These are phyloP conservation scores for Parapsyche elsis DNA, from an alignment of 1,140 invertebrate species.

Conservation along the genomic window DNA sequence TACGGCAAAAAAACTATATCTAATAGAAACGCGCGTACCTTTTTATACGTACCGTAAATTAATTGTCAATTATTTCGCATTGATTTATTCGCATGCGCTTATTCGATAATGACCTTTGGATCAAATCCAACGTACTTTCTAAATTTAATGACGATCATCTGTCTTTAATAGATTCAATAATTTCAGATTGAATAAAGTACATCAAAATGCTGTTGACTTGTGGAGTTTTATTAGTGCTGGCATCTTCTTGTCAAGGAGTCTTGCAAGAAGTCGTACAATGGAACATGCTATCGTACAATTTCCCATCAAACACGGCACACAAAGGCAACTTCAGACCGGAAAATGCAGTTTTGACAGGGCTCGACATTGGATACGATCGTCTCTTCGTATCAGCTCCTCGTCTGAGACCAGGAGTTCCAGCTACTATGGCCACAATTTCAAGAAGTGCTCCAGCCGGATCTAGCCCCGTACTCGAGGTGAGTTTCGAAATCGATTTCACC, in stretches of 20 bases:
- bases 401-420: slow-evolving; percentile 76
- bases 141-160: too few species aligned
- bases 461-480: slow-evolving; percentile 73
- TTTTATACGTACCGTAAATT: too few species aligned
- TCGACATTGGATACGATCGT: slow-evolving; percentile 76
- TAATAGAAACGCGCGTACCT: too few species aligned
- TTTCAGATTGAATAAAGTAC: neutral
- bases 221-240: neutral
- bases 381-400: slow-evolving; percentile 80
- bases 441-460: slow-evolving; percentile 71
- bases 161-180: too few species aligned
- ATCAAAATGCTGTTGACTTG: slow-evolving; percentile 1
- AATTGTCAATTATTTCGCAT: too few species aligned
- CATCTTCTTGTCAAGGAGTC: slow-evolving; percentile 54
- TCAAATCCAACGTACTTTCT: too few species aligned
- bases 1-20: too few species aligned
- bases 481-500: slow-evolving; percentile 1
- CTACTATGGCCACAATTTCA: slow-evolving; percentile 76
- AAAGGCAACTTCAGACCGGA: slow-evolving; percentile 73
- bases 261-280: slow-evolving; percentile 80
- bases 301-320: slow-evolving; percentile 68
- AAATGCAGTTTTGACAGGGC: slow-evolving; percentile 78
- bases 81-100: too few species aligned
- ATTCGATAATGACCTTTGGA: too few species aligned
- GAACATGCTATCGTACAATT: slow-evolving; percentile 76